phyloP scores from a whole-genome alignment of 1,140 invertebrate species.

The Drosophila athabasca region DNA sequence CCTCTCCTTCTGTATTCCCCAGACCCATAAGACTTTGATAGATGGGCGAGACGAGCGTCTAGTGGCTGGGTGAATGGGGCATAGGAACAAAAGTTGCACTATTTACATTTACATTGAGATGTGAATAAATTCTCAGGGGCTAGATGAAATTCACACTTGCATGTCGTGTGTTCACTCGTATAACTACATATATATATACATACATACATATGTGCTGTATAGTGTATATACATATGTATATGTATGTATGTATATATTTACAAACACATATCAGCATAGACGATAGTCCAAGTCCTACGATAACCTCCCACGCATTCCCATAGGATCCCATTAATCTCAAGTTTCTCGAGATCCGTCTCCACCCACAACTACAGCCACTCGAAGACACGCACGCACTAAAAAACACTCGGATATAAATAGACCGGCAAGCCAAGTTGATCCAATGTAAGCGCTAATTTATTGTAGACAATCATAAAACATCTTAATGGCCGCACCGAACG shows the following conservation, averaged over 20 bases:
- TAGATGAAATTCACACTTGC: slow-evolving; percentile 33
- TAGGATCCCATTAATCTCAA: slow-evolving; percentile 37
- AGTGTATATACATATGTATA: slow-evolving; percentile 9
- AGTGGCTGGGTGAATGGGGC: too few species aligned
- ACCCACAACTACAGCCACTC: too few species aligned
- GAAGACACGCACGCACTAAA: too few species aligned
- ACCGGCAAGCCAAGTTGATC: slow-evolving; percentile 21
- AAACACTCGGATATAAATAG: slow-evolving; percentile 5
- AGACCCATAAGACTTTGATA: slow-evolving; percentile 33
- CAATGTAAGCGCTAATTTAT: slow-evolving; percentile 33
- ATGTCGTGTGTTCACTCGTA: not conserved
- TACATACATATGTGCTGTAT: not conserved
- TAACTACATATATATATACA: not conserved
- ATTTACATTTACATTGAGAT: slow-evolving; percentile 24
- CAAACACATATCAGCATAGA: slow-evolving; percentile 8
- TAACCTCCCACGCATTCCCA: slow-evolving; percentile 46
- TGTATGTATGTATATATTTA: not conserved
- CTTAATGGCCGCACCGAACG: slow-evolving; percentile 12
- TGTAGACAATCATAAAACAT: slow-evolving; percentile 32
- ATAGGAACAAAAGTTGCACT: slow-evolving; percentile 38
- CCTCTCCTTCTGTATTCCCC: too few species aligned
- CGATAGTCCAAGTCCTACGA: slow-evolving; percentile 33
- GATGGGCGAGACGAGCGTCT: slow-evolving; percentile 22
- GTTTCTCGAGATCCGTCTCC: not conserved
- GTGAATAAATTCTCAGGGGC: slow-evolving; percentile 23